Evolutionary conservation across 1,140 invertebrate species (phyloP).

Genomic region (Pseudomyrmex gracilis): DNA sequence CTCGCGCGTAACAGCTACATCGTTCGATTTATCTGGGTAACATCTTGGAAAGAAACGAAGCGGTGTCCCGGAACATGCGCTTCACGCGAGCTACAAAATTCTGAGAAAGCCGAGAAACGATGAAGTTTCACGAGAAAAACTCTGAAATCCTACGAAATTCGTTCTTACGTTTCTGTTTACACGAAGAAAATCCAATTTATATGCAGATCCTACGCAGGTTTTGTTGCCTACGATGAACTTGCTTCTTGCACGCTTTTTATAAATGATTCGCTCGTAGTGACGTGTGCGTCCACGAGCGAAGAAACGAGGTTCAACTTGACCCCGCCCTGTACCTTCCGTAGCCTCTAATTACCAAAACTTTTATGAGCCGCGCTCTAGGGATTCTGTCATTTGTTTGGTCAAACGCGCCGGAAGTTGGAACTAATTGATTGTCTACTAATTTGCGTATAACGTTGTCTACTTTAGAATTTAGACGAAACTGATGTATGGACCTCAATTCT

Average conservation of each 20-base stretch:
- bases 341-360: slow-evolving; percentile 81
- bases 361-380: slow-evolving; percentile 74
- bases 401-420: slow-evolving; percentile 77
- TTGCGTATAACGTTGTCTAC: slow-evolving; percentile 73
- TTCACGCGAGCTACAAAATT: slow-evolving; percentile 46
- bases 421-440: slow-evolving; percentile 82
- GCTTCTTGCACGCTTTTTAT: slow-evolving; percentile 39
- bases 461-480: slow-evolving; percentile 64
- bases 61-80: slow-evolving; percentile 37
- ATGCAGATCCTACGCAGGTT: slow-evolving; percentile 67
- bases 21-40: slow-evolving; percentile 47
- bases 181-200: slow-evolving; percentile 56
- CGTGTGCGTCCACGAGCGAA: slow-evolving; percentile 35
- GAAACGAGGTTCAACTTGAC: slow-evolving; percentile 48
- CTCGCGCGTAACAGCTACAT: slow-evolving; percentile 41
- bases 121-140: slow-evolving; percentile 18
- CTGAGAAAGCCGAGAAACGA: slow-evolving; percentile 29
- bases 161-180: slow-evolving; percentile 66
- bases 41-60: slow-evolving; percentile 34
- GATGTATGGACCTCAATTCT: slow-evolving; percentile 7
- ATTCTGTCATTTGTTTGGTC: slow-evolving; percentile 79
- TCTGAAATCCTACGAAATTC: slow-evolving; percentile 26
- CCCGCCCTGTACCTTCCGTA: slow-evolving; percentile 64
- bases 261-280: neutral
- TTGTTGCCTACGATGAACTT: slow-evolving; percentile 54